These are phyloP conservation scores for Carterocephalus palaemon DNA, from an alignment of 2,888 invertebrate species.

Conservation along the genomic window DNA sequence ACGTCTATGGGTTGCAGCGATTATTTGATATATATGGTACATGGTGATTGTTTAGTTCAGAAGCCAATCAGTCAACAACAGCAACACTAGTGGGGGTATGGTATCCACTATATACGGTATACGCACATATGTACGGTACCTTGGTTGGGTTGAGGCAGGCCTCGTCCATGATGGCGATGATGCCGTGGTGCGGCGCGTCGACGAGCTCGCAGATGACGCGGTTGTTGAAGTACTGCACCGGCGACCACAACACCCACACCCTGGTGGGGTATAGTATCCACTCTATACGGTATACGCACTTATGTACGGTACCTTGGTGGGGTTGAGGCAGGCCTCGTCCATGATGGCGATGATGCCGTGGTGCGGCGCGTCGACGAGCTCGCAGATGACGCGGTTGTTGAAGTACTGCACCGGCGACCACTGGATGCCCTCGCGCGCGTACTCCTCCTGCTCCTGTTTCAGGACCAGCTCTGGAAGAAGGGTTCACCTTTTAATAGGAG, in stretches of 20 bases:
- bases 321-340: slow-evolving; percentile 98
- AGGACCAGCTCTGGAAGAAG: slow-evolving; percentile 93
- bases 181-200: slow-evolving; percentile 94
- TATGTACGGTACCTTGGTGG: slow-evolving; percentile 83
- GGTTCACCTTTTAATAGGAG: too few relatives aligned
- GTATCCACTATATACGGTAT: too few relatives aligned
- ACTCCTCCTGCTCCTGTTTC: slow-evolving; percentile 99
- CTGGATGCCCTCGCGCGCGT: slow-evolving; percentile 95
- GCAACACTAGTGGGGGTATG: too few relatives aligned
- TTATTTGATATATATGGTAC: neutral
- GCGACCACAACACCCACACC: too few relatives aligned
- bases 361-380: slow-evolving; percentile 95
- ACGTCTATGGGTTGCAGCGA: too few relatives aligned
- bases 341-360: slow-evolving; percentile 95
- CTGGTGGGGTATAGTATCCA: too few relatives aligned
- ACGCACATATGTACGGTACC: slow-evolving; percentile 48
- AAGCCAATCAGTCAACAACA: too few relatives aligned
- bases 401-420: slow-evolving; percentile 98
- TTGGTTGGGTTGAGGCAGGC: slow-evolving; percentile 97
- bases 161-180: slow-evolving; percentile 96
- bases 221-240: slow-evolving; percentile 98
- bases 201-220: slow-evolving; percentile 97
- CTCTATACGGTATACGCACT: too few relatives aligned
- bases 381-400: slow-evolving; percentile 98
- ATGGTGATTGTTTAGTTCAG: too few relatives aligned